These are phyloP conservation scores for Scarus forsteni DNA, from an alignment of 2,797 vertebrate genomes.

Conservation along the genomic window DNA sequence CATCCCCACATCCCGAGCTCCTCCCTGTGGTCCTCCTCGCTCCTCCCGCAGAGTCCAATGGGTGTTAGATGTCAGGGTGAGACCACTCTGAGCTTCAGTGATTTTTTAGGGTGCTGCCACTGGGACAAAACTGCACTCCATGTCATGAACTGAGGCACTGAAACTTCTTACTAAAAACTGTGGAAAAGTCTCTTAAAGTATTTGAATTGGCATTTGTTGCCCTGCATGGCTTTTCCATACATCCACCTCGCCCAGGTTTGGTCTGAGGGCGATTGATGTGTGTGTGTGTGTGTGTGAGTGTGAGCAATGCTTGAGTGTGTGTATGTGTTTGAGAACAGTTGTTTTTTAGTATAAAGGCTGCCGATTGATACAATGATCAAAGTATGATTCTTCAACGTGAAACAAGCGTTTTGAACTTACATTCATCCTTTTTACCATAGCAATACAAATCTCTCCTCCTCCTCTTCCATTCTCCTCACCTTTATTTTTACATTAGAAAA, in stretches of 20 bases:
- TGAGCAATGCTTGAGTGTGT: too few species aligned
- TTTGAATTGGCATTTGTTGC: conserved; percentile 66
- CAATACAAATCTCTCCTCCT: conserved; percentile 66
- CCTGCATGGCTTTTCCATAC: conserved; percentile 71
- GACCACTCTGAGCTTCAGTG: conserved; percentile 25
- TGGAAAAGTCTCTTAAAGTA: conserved; percentile 62
- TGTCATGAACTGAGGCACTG: conserved; percentile 42
- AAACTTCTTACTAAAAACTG: conserved; percentile 54
- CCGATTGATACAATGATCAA: conserved; percentile 70
- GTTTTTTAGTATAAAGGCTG: conserved; percentile 69
- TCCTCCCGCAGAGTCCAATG: conserved; percentile 15
- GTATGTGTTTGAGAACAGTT: conserved; percentile 11
- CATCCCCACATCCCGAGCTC: conserved; percentile 15
- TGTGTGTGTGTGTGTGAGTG: conserved; percentile 32
- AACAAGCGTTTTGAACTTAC: conserved; percentile 43
- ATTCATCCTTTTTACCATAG: conserved; percentile 52
- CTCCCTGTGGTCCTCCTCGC: conserved; percentile 1
- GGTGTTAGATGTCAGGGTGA: conserved; percentile 16
- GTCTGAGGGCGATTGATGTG: conserved; percentile 50
- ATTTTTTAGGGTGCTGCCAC: conserved; percentile 45
- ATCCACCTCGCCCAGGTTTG: conserved; percentile 45
- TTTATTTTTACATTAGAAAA: conserved; percentile 23
- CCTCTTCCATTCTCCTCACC: conserved; percentile 41
- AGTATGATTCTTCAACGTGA: conserved; percentile 50
- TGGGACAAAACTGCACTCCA: conserved; percentile 54